These are phyloP conservation scores for Spilosoma lubricipeda DNA, from an alignment of 2,888 invertebrate genomes.

Conservation along the genomic window DNA sequence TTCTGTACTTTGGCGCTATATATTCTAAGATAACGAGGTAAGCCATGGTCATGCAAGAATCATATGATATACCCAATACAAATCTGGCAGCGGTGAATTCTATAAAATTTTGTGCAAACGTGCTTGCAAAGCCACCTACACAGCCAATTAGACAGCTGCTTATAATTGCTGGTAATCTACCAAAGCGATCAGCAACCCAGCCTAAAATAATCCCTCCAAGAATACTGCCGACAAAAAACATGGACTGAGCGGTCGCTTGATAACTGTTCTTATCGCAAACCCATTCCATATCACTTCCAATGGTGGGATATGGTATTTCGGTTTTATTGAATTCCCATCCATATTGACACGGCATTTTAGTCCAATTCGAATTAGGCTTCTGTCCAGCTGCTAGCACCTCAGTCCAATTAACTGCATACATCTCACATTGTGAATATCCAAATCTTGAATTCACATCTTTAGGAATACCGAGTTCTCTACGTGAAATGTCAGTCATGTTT, in stretches of 20 bases:
- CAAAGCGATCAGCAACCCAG: conserved; percentile 69
- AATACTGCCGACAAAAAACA: conserved; percentile 68
- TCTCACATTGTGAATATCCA: conserved; percentile 65
- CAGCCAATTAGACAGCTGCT: conserved; percentile 63
- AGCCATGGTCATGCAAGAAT: conserved; percentile 69
- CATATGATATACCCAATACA: conserved; percentile 69
- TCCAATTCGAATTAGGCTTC: conserved; percentile 60
- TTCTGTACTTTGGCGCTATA: conserved; percentile 69
- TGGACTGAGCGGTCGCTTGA: conserved; percentile 69
- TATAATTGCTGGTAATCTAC: conserved; percentile 66
- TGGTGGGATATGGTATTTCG: conserved; percentile 71
- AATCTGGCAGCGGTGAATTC: conserved; percentile 66
- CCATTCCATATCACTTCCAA: conserved; percentile 70
- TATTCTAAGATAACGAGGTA: conserved; percentile 70
- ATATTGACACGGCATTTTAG: conserved; percentile 59
- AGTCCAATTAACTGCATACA: conserved; percentile 67
- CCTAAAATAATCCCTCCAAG: conserved; percentile 67
- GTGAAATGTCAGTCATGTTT: conserved; percentile 57
- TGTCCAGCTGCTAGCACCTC: conserved; percentile 56
- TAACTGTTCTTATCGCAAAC: conserved; percentile 69
- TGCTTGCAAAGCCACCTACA: conserved; percentile 62
- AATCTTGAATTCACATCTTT: conserved; percentile 53
- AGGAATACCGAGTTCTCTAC: conserved; percentile 60
- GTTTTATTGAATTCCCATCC: conserved; percentile 72
- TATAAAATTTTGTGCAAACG: conserved; percentile 59